Evolutionary conservation across 64 coral and sea anemone species (phyloP).

Genomic region (Stylophora pistillata): DNA sequence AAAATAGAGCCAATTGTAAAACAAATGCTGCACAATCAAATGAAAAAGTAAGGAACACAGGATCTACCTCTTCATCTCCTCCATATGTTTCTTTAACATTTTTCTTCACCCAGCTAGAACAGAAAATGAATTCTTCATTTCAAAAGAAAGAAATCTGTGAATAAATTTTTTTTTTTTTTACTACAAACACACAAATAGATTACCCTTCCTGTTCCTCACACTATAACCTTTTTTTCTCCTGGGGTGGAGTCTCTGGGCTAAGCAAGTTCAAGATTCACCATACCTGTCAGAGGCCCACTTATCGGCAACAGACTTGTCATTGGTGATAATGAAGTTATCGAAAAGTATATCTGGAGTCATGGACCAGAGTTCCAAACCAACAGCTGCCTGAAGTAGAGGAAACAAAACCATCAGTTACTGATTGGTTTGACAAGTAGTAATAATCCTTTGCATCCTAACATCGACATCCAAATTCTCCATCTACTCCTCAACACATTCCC

Average conservation of each 20-base stretch:
- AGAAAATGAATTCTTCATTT: not conserved
- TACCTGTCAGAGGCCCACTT: slow-evolving; percentile 94
- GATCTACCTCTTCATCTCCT: slow-evolving; percentile 71
- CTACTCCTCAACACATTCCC: too few species aligned
- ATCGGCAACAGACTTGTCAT: slow-evolving; percentile 93
- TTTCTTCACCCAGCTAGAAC: slow-evolving; percentile 80
- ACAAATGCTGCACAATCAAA: not conserved
- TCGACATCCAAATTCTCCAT: too few species aligned
- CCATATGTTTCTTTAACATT: slow-evolving; percentile 92
- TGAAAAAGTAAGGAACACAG: not conserved
- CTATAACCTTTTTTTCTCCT: not conserved
- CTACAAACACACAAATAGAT: not conserved
- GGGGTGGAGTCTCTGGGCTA: not conserved
- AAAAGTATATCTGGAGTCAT: slow-evolving; percentile 99
- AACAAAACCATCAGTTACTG: not conserved
- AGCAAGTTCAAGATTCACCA: not conserved
- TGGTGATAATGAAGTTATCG: slow-evolving; percentile 90
- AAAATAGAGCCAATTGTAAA: not conserved
- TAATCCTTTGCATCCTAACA: not conserved
- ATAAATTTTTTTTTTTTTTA: not conserved
- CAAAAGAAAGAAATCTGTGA: not conserved
- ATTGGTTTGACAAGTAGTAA: not conserved
- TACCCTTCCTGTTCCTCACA: not conserved
- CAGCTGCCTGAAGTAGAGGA: slow-evolving; percentile 72
- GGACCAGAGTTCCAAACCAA: slow-evolving; percentile 98